phyloP scores from a whole-genome alignment of 2,113 vertebrate genomes.

The Proterorhinus semilunaris region DNA sequence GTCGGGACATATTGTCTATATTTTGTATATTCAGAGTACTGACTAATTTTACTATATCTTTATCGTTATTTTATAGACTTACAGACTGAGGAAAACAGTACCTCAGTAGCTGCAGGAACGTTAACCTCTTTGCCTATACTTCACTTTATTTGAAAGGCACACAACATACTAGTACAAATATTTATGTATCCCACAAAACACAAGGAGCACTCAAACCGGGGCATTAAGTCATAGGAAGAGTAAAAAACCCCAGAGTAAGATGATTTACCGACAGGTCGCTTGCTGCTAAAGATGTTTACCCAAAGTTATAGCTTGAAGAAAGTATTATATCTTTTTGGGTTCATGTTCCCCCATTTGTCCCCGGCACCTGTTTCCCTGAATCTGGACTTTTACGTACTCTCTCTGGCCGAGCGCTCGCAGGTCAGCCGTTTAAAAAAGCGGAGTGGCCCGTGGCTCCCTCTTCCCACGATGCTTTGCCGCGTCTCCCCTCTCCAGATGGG shows the following conservation, averaged over 20 bases:
- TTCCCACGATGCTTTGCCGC: constrained; percentile 59
- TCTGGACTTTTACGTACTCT: constrained; percentile 1
- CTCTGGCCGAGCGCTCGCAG: neutral
- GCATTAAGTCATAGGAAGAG: neutral
- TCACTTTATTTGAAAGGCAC: too few relatives aligned
- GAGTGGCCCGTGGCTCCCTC: neutral
- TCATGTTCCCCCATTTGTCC: neutral
- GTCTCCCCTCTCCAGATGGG: constrained; percentile 43
- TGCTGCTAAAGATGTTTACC: constrained; percentile 1
- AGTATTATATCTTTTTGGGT: neutral
- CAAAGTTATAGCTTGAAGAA: constrained; percentile 1
- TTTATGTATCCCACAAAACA: too few relatives aligned
- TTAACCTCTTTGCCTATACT: too few relatives aligned
- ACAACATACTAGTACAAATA: too few relatives aligned
- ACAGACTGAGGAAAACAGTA: too few relatives aligned
- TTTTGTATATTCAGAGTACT: too few relatives aligned
- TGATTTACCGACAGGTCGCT: neutral
- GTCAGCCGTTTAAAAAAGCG: constrained; percentile 12
- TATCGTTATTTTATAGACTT: too few relatives aligned
- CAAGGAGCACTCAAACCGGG: too few relatives aligned
- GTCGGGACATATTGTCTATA: too few relatives aligned
- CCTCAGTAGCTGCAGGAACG: too few relatives aligned
- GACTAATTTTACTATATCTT: too few relatives aligned
- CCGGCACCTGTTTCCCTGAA: constrained; percentile 2
- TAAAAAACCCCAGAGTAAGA: neutral